A percentile compares a stretch with the other conserved stretches of the same genome.
These are phyloP conservation scores for Intellagama lesueurii DNA, from an alignment of 2,797 vertebrate genomes.

Conservation along the genomic window DNA sequence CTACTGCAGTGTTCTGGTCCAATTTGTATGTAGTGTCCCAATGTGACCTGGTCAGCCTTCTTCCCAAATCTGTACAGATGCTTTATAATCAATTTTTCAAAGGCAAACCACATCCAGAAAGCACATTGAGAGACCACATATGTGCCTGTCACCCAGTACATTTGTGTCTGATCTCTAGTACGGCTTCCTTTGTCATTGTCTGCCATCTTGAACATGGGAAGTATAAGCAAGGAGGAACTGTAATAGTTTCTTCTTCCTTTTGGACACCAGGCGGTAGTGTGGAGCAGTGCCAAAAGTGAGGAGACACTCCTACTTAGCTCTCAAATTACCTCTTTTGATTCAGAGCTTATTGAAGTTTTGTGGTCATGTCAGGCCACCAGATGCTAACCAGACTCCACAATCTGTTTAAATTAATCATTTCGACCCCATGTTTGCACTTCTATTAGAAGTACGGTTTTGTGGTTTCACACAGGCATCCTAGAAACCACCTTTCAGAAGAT, in stretches of 20 bases:
- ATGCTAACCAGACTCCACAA: not conserved
- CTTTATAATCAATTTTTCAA: not conserved
- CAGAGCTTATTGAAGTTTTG: not conserved
- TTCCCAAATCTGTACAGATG: not conserved
- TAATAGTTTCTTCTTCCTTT: not conserved
- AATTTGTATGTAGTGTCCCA: too few relatives aligned
- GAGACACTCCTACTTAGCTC: not conserved
- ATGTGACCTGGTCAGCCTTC: not conserved
- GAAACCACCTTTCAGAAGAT: conserved; percentile 60
- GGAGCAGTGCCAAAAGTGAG: not conserved
- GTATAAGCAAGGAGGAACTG: not conserved
- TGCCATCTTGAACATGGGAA: not conserved
- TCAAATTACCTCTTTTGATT: not conserved
- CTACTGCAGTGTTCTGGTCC: too few relatives aligned
- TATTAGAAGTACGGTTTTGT: conserved; percentile 43
- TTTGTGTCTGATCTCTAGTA: not conserved
- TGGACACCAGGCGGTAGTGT: not conserved
- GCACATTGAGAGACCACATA: not conserved
- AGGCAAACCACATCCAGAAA: not conserved
- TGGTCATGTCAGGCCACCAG: not conserved
- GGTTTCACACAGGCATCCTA: conserved; percentile 57
- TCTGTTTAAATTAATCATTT: not conserved
- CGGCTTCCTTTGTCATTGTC: too few relatives aligned
- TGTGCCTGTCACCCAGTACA: not conserved
- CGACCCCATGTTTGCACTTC: not conserved